phyloP scores from a whole-genome alignment of 2,113 vertebrate genomes.

The Atlantisia rogersi region DNA sequence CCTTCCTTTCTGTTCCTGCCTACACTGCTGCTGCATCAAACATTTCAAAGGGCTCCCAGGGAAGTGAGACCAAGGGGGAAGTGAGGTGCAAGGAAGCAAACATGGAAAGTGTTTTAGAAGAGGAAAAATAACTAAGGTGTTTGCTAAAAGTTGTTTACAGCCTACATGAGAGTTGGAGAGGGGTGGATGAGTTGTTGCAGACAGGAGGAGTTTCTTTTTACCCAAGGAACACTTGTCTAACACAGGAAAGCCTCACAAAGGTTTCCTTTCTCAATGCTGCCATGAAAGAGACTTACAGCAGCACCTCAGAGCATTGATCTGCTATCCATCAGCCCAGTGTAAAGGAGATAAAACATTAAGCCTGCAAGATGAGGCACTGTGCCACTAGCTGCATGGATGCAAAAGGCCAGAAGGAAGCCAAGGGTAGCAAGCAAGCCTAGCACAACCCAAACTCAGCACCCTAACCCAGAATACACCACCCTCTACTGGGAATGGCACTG shows the following conservation, averaged over 20 bases:
- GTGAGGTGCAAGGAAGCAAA: not conserved
- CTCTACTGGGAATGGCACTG: accelerated
- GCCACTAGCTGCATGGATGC: not conserved
- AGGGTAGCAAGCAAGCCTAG: not conserved
- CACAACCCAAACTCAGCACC: not conserved
- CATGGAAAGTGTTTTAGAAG: not conserved
- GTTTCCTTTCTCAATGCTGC: not conserved
- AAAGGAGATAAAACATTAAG: not conserved
- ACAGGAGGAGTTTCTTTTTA: not conserved
- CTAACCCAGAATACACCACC: not conserved
- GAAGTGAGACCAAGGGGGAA: not conserved
- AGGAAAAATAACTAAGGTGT: not conserved
- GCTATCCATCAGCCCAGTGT: not conserved
- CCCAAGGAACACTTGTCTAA: not conserved
- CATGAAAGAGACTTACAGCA: not conserved
- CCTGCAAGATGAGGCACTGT: not conserved
- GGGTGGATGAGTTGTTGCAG: not conserved
- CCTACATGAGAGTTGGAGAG: not conserved
- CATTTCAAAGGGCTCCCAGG: not conserved
- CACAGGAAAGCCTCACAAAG: not conserved
- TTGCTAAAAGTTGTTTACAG: not conserved
- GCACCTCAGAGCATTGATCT: not conserved
- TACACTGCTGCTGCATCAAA: accelerated
- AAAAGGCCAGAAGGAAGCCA: not conserved
- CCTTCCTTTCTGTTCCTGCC: not conserved